Evolutionary conservation across 2,113 vertebrate genomes (phyloP).

Genomic region (Dipodomys merriami): DNA sequence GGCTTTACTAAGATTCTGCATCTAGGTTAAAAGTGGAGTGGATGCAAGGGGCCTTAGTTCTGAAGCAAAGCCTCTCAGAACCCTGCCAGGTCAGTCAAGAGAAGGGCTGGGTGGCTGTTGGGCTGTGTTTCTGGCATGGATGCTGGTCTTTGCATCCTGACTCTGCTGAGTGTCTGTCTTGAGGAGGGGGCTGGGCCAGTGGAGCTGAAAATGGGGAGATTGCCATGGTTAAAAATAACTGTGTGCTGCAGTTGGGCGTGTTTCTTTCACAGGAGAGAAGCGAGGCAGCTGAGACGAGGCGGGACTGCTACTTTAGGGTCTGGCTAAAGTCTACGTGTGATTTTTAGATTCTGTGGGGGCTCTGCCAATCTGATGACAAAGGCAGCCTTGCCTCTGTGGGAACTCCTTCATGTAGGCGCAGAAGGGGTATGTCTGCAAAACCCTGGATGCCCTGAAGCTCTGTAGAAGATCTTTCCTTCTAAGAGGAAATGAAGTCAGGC

Average conservation of each 20-base stretch:
- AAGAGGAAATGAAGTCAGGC: conserved; percentile 62
- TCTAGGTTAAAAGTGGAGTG: conserved; percentile 38
- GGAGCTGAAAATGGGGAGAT: conserved; percentile 71
- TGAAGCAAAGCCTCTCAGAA: conserved; percentile 13
- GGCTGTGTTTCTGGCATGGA: not conserved
- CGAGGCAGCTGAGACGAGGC: conserved; percentile 65
- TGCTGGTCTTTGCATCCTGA: conserved; percentile 41
- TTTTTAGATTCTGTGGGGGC: conserved; percentile 38
- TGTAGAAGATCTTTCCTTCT: conserved; percentile 37
- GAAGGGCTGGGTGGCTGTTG: not conserved
- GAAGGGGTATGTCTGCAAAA: not conserved
- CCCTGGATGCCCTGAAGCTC: not conserved
- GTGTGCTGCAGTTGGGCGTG: conserved; percentile 54
- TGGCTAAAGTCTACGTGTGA: conserved; percentile 56
- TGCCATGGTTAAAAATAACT: conserved; percentile 78
- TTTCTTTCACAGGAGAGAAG: conserved; percentile 62
- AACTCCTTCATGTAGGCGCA: not conserved
- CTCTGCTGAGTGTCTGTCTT: conserved; percentile 37
- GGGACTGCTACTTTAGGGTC: conserved; percentile 66
- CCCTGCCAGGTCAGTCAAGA: not conserved
- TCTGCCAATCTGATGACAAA: not conserved
- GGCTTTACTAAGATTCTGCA: not conserved
- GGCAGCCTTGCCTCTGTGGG: not conserved
- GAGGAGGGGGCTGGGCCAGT: conserved; percentile 73
- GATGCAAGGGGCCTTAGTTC: not conserved